These are phyloP conservation scores for Chloroclysta siterata DNA, from an alignment of 2,888 invertebrate species.

Conservation along the genomic window DNA sequence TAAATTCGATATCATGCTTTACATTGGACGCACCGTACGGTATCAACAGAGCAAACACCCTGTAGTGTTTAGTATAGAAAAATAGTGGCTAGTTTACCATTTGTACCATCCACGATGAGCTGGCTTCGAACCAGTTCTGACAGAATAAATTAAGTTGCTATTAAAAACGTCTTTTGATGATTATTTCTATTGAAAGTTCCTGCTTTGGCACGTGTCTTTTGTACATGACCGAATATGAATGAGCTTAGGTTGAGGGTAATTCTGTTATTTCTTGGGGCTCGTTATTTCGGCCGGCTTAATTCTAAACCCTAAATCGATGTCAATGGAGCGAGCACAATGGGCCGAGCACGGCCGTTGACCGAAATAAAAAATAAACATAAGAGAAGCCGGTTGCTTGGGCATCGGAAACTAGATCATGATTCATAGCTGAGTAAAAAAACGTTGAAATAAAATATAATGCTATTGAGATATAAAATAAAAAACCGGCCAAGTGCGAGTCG, in stretches of 20 bases:
- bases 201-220: slow-evolving; percentile 47
- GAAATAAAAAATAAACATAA: slow-evolving; percentile 75
- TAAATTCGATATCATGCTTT: no score
- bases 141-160: slow-evolving; percentile 29
- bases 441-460: slow-evolving; percentile 32
- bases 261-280: slow-evolving; percentile 20
- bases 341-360: slow-evolving; percentile 76
- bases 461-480: slow-evolving; percentile 12
- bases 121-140: slow-evolving; percentile 42
- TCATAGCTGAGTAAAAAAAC: slow-evolving; percentile 50
- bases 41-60: no score
- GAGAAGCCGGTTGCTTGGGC: slow-evolving; percentile 61
- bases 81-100: slow-evolving; percentile 34
- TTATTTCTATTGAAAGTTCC: slow-evolving; percentile 34
- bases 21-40: no score
- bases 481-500: no score
- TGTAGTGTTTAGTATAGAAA: no score
- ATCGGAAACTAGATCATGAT: slow-evolving; percentile 70
- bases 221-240: slow-evolving; percentile 35
- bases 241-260: slow-evolving; percentile 22
- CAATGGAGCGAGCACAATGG: slow-evolving; percentile 72
- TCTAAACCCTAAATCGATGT: slow-evolving; percentile 76
- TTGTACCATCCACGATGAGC: slow-evolving; percentile 46
- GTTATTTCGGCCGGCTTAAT: slow-evolving; percentile 55
- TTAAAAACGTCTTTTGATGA: slow-evolving; percentile 33